Conservation (phyloP, 2,888 invertebrate genomes). For the Drosophila incognita region DNA sequence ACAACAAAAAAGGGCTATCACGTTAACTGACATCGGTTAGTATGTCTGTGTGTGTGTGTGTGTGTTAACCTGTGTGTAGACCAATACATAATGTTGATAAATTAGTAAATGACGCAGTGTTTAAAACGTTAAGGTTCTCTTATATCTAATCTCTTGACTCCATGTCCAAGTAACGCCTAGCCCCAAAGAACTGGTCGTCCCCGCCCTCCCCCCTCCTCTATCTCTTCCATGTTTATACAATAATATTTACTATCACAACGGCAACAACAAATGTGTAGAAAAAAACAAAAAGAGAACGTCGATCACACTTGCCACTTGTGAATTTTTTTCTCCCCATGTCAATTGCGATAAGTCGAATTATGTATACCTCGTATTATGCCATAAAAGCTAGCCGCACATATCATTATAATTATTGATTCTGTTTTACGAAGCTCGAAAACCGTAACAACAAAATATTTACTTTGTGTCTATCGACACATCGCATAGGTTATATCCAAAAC, state of each 20-base stretch:
- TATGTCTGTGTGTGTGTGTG: constrained; percentile 9
- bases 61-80: background rate
- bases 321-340: constrained; percentile 18
- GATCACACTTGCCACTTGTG: constrained; percentile 48
- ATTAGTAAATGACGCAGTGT: constrained; percentile 76
- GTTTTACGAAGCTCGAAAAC: background rate
- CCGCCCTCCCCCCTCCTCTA: background rate
- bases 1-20: background rate
- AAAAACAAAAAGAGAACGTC: constrained; percentile 49
- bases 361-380: constrained; percentile 34
- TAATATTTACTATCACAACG: constrained; percentile 50
- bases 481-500: constrained; percentile 18
- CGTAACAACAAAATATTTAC: constrained; percentile 1
- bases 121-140: constrained; percentile 36
- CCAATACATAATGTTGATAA: constrained; percentile 62
- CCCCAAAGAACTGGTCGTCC: constrained; percentile 1
- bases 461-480: background rate
- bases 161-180: constrained; percentile 53
- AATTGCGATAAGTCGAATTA: constrained; percentile 44
- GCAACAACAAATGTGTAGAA: constrained; percentile 17
- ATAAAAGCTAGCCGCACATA: constrained; percentile 6
- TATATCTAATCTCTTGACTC: constrained; percentile 60
- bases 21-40: constrained; percentile 29
- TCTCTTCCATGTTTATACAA: constrained; percentile 1
- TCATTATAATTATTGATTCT: constrained; percentile 25